Percentiles rank a stretch among this genome's conserved stretches.
These are phyloP conservation scores for Drosophila lini DNA, from an alignment of 1,140 invertebrate species.

Conservation along the genomic window DNA sequence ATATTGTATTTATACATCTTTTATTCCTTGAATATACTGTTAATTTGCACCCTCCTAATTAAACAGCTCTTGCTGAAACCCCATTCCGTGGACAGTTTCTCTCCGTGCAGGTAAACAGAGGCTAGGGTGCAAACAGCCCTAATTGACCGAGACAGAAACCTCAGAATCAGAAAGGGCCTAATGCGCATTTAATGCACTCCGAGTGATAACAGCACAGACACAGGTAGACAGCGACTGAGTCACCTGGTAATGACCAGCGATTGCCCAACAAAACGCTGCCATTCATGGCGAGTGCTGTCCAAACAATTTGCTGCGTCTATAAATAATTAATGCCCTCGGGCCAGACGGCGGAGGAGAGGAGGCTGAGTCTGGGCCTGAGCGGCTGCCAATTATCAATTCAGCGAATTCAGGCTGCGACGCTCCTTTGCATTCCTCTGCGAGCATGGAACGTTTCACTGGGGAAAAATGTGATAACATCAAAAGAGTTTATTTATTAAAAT, in stretches of 20 bases:
- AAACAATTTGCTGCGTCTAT: constrained; percentile 57
- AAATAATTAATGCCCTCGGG: constrained; percentile 72
- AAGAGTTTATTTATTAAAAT: neutral
- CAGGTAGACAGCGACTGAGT: constrained; percentile 61
- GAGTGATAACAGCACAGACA: constrained; percentile 46
- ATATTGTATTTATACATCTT: neutral
- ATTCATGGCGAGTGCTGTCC: constrained; percentile 40
- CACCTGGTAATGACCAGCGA: constrained; percentile 56
- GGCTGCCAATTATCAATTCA: constrained; percentile 67
- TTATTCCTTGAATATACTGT: no score
- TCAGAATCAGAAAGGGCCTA: constrained; percentile 42
- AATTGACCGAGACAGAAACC: constrained; percentile 28
- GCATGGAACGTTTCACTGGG: neutral
- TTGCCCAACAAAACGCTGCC: constrained; percentile 60
- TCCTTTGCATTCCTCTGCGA: constrained; percentile 23
- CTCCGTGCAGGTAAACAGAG: constrained; percentile 12
- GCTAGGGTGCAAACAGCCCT: constrained; percentile 11
- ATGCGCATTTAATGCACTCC: constrained; percentile 58
- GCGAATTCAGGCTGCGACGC: constrained; percentile 39
- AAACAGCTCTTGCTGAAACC: neutral
- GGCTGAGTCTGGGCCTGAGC: constrained; percentile 19
- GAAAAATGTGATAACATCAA: neutral
- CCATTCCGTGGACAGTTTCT: constrained; percentile 1
- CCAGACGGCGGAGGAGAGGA: constrained; percentile 9
- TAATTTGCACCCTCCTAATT: no score